Percentiles rank a stretch among this genome's conserved stretches.
These are phyloP conservation scores for Probosciger aterrimus DNA, from an alignment of 2,113 vertebrate genomes.

Conservation along the genomic window DNA sequence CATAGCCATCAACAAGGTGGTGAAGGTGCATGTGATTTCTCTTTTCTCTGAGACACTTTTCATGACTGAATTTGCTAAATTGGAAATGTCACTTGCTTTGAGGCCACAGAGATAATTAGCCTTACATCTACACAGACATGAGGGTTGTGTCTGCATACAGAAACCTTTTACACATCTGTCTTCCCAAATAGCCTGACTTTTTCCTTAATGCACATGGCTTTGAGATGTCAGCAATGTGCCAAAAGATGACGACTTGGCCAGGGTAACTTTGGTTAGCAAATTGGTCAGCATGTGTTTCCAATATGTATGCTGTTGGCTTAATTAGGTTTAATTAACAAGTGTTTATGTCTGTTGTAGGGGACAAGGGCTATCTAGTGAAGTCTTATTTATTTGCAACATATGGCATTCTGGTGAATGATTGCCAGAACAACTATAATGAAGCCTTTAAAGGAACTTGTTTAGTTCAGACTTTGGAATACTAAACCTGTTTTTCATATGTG, in stretches of 20 bases:
- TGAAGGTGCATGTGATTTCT: background rate
- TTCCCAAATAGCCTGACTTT: background rate
- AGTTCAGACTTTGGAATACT: background rate
- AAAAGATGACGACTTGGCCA: background rate
- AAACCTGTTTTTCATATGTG: background rate
- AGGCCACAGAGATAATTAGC: background rate
- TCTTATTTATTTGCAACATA: conserved; percentile 30
- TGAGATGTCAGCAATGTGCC: background rate
- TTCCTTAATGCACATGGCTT: background rate
- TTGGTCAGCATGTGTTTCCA: conserved; percentile 20
- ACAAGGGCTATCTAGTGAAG: background rate
- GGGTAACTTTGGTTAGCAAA: background rate
- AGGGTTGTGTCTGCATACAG: background rate
- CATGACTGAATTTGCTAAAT: background rate
- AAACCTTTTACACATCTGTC: background rate
- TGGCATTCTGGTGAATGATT: background rate
- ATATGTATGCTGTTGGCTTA: background rate
- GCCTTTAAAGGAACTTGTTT: background rate
- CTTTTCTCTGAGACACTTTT: background rate
- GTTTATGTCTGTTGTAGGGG: background rate
- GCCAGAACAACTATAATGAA: background rate
- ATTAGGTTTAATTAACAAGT: conserved; percentile 33
- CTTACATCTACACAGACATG: background rate
- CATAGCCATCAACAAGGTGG: accelerated
- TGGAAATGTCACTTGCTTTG: background rate